These are phyloP conservation scores for Syrrhaptes paradoxus DNA, from an alignment of 2,113 vertebrate genomes.

Conservation along the genomic window DNA sequence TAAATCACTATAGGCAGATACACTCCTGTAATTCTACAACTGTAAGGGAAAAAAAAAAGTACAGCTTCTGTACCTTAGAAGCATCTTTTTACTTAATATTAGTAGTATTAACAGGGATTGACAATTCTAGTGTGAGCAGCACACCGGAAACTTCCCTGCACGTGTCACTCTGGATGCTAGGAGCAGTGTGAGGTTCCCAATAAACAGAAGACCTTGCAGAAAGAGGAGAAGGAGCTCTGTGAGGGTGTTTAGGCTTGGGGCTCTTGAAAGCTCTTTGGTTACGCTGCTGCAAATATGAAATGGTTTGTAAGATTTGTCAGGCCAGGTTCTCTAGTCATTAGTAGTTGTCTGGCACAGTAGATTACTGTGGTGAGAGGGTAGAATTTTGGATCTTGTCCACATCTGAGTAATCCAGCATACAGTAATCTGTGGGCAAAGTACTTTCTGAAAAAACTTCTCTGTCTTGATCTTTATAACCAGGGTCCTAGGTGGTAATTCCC, in stretches of 20 bases:
- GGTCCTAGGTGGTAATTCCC: background rate
- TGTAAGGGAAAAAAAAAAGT: background rate
- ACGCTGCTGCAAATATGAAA: background rate
- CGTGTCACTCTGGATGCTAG: background rate
- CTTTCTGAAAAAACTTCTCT: background rate
- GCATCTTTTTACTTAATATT: background rate
- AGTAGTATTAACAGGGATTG: background rate
- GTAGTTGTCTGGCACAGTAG: background rate
- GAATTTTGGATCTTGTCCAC: background rate
- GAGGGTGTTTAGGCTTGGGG: background rate
- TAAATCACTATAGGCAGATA: background rate
- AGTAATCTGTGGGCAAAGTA: background rate
- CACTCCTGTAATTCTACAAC: background rate
- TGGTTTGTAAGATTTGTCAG: background rate
- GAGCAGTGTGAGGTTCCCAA: background rate
- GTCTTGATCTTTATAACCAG: background rate
- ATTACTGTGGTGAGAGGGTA: background rate
- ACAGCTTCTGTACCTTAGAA: background rate
- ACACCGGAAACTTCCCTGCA: background rate
- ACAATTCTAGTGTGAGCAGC: background rate
- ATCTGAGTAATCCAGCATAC: background rate
- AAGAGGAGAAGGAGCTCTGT: background rate
- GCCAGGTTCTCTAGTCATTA: background rate
- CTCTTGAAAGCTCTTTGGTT: background rate
- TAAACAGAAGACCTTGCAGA: background rate